phyloP scores from a whole-genome alignment of 2,888 invertebrate genomes.

The Piscicola geometra region DNA sequence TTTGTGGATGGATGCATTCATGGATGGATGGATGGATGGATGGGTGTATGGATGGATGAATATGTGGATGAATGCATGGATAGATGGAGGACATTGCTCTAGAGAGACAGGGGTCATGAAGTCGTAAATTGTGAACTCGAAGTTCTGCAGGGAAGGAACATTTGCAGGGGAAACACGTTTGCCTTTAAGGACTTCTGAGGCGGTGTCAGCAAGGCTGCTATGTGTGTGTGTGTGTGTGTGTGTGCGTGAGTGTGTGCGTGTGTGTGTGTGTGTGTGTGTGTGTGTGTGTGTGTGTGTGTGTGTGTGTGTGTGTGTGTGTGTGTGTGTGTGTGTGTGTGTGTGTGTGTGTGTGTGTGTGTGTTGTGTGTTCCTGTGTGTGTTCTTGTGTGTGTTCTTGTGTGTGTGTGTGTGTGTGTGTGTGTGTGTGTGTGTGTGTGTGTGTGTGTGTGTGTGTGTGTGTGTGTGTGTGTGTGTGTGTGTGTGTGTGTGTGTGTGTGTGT shows the following conservation, averaged over 20 bases:
- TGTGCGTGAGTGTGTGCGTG: neutral
- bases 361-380: conserved; percentile 5
- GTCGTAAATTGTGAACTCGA: too few relatives aligned
- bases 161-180: too few relatives aligned
- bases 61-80: too few relatives aligned
- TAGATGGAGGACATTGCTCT: too few relatives aligned
- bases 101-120: too few relatives aligned
- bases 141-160: too few relatives aligned
- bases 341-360: conserved; percentile 19
- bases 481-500: conserved; percentile 23
- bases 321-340: conserved; percentile 19
- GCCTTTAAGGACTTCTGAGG: too few relatives aligned
- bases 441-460: conserved; percentile 15
- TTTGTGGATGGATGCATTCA: too few relatives aligned
- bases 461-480: conserved; percentile 10
- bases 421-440: conserved; percentile 19
- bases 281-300: conserved; percentile 19
- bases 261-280: neutral
- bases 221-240: conserved; percentile 1
- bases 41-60: too few relatives aligned
- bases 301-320: conserved; percentile 18
- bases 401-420: conserved; percentile 19
- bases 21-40: too few relatives aligned
- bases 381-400: conserved; percentile 3
- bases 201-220: too few relatives aligned